Evolutionary conservation across 2,113 vertebrate species (phyloP).

Genomic region (Sorex araneus): DNA sequence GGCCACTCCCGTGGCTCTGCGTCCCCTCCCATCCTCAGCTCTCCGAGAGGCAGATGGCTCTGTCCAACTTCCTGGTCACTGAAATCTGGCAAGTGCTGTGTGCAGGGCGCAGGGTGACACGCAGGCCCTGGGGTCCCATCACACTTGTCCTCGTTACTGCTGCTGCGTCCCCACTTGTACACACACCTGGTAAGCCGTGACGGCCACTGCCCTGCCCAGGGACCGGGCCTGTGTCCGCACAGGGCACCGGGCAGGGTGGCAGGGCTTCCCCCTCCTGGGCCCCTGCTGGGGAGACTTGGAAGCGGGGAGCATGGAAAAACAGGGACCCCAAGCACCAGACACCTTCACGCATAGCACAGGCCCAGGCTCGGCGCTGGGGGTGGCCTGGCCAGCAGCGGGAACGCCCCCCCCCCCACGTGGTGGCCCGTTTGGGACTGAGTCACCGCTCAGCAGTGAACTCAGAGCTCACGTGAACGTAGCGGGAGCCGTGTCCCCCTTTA

Average conservation of each 20-base stretch:
- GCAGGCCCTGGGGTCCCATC: background rate
- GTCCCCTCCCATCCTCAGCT: background rate
- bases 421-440: background rate
- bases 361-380: too few species aligned
- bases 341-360: too few species aligned
- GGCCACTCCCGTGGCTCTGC: too few species aligned
- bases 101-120: background rate
- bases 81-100: background rate
- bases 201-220: too few species aligned
- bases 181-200: too few species aligned
- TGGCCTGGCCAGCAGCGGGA: background rate
- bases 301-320: background rate
- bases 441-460: background rate
- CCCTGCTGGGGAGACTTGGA: background rate
- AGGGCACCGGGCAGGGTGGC: background rate
- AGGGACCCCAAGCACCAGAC: too few species aligned
- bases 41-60: background rate
- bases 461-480: background rate
- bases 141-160: background rate
- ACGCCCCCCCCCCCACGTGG: background rate
- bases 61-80: conserved; percentile 24
- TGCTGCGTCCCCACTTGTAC: too few species aligned
- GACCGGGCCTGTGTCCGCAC: background rate
- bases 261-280: background rate
- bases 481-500: background rate